Percentiles rank a stretch among this genome's conserved stretches.
These are phyloP conservation scores for Augochlorella aurata DNA, from an alignment of 2,888 invertebrate genomes.

Conservation along the genomic window DNA sequence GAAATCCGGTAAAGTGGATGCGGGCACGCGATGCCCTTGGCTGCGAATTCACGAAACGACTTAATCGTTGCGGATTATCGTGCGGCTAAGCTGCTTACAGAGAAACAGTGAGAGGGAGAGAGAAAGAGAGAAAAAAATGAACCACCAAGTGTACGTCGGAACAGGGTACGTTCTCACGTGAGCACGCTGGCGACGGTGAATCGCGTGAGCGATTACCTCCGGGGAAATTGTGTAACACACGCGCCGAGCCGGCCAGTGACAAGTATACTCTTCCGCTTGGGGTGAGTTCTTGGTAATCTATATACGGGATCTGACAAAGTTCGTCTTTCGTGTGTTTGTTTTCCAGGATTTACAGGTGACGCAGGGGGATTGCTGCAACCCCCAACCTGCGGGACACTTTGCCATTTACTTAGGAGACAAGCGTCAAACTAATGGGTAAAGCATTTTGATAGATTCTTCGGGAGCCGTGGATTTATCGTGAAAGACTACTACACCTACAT, in stretches of 20 bases:
- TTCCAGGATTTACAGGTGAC: not conserved
- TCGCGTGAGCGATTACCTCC: slow-evolving; percentile 6
- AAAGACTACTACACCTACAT: no score
- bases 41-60: slow-evolving; percentile 19
- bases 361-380: not conserved
- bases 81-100: not conserved
- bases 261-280: not conserved
- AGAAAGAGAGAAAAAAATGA: not conserved
- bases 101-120: not conserved
- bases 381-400: not conserved
- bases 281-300: not conserved
- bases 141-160: not conserved
- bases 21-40: slow-evolving; percentile 27
- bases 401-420: not conserved
- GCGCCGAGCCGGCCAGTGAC: not conserved
- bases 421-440: not conserved
- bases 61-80: slow-evolving; percentile 15
- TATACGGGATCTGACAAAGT: not conserved
- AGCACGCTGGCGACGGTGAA: not conserved
- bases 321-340: not conserved
- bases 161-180: not conserved
- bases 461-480: no score
- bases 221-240: not conserved
- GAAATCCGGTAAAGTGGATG: slow-evolving; percentile 13
- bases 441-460: not conserved